phyloP scores from a whole-genome alignment of 2,888 invertebrate genomes.

The Megalurothrips usitatus region DNA sequence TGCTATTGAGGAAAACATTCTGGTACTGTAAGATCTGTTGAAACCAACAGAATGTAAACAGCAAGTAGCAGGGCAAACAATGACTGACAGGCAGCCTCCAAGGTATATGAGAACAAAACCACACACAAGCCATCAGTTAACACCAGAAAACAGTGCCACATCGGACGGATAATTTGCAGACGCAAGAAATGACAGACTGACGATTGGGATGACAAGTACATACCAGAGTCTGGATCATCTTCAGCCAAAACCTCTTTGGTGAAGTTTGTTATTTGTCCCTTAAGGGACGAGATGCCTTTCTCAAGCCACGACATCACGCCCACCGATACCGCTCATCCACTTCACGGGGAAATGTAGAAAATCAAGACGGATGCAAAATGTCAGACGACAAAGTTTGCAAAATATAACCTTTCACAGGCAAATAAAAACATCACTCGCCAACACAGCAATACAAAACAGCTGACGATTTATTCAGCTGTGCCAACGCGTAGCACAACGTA shows the following conservation, averaged over 20 bases:
- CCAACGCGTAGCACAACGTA: neutral
- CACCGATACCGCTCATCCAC: neutral
- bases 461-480: neutral
- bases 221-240: constrained; percentile 28
- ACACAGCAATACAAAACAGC: constrained; percentile 24
- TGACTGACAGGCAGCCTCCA: no score
- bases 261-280: constrained; percentile 82
- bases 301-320: constrained; percentile 47
- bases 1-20: no score
- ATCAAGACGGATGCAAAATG: neutral
- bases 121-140: no score
- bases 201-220: neutral
- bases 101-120: no score
- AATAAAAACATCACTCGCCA: constrained; percentile 25
- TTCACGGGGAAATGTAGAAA: neutral
- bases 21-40: no score
- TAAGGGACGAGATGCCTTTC: constrained; percentile 55
- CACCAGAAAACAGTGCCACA: no score
- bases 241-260: constrained; percentile 73
- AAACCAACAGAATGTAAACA: no score
- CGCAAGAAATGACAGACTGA: no score
- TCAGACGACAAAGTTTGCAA: neutral
- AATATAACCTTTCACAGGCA: neutral
- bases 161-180: no score
- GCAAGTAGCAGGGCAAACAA: no score